Percentiles rank a stretch among this genome's conserved stretches.
Conservation (phyloP, 2,113 vertebrate genomes). For the Hucho hucho region DNA sequence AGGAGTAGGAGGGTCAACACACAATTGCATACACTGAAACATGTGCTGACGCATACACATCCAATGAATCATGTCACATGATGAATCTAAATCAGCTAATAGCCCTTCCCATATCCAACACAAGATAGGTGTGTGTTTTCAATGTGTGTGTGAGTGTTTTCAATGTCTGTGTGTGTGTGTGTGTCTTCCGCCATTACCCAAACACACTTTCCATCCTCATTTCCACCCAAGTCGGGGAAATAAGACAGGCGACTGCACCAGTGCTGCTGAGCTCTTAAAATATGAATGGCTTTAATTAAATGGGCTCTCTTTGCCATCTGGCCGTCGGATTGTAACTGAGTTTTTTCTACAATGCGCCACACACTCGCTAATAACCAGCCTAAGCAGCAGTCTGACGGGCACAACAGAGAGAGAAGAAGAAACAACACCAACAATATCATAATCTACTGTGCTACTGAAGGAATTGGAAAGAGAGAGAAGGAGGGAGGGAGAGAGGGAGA, state of each 20-base stretch:
- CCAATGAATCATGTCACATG: too few species aligned
- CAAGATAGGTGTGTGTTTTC: too few species aligned
- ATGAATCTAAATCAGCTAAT: too few species aligned
- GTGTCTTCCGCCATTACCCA: neutral
- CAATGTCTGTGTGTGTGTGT: neutral
- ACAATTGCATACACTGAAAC: too few species aligned
- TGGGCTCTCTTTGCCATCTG: constrained; percentile 77
- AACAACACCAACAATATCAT: neutral
- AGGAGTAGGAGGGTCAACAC: too few species aligned
- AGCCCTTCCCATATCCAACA: too few species aligned
- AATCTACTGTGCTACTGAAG: neutral
- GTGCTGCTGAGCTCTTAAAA: constrained; percentile 69
- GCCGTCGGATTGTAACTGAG: constrained; percentile 62
- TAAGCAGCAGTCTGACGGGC: constrained; percentile 27
- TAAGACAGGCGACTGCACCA: constrained; percentile 57
- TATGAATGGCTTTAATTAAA: constrained; percentile 83
- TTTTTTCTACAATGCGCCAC: constrained; percentile 12
- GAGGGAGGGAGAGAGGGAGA: neutral
- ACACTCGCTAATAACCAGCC: constrained; percentile 47
- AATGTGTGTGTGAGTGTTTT: neutral
- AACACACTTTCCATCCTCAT: neutral
- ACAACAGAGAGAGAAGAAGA: constrained; percentile 16
- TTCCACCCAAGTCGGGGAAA: constrained; percentile 38
- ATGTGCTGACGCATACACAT: too few species aligned
- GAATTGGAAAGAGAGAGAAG: neutral